Conservation (phyloP, 2,888 invertebrate genomes). For the Calliphora vomitoria region DNA sequence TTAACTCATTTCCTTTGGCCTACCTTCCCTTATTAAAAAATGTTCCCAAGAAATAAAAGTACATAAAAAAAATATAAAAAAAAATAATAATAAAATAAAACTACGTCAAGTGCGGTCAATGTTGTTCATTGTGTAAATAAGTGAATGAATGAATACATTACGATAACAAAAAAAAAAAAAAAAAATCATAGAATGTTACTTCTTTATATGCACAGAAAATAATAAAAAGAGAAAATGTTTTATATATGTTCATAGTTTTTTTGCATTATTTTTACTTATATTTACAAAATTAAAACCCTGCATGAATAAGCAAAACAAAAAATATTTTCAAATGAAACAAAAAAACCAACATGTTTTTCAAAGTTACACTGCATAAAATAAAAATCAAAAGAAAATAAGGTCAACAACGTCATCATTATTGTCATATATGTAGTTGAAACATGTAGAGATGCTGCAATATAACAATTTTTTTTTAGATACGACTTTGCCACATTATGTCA, state of each 20-base stretch:
- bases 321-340: slow-evolving; percentile 29
- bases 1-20: background rate
- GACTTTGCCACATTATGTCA: background rate
- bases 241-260: background rate
- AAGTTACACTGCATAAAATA: slow-evolving; percentile 50
- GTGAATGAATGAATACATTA: background rate
- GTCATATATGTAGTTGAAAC: background rate
- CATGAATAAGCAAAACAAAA: slow-evolving; percentile 19
- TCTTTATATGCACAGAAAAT: slow-evolving; percentile 32
- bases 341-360: slow-evolving; percentile 17
- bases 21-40: slow-evolving; percentile 15
- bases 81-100: slow-evolving; percentile 18
- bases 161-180: slow-evolving; percentile 33
- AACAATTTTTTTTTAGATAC: background rate
- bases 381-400: slow-evolving; percentile 57
- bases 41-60: slow-evolving; percentile 10
- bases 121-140: slow-evolving; percentile 30
- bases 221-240: slow-evolving; percentile 26
- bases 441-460: slow-evolving; percentile 17
- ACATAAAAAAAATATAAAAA: slow-evolving; percentile 15
- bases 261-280: slow-evolving; percentile 11
- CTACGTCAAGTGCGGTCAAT: slow-evolving; percentile 60
- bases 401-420: slow-evolving; percentile 39
- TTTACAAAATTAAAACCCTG: slow-evolving; percentile 34
- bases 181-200: slow-evolving; percentile 38